Evolutionary conservation across 2,888 invertebrate genomes (phyloP).

Genomic region (Noctua janthina): DNA sequence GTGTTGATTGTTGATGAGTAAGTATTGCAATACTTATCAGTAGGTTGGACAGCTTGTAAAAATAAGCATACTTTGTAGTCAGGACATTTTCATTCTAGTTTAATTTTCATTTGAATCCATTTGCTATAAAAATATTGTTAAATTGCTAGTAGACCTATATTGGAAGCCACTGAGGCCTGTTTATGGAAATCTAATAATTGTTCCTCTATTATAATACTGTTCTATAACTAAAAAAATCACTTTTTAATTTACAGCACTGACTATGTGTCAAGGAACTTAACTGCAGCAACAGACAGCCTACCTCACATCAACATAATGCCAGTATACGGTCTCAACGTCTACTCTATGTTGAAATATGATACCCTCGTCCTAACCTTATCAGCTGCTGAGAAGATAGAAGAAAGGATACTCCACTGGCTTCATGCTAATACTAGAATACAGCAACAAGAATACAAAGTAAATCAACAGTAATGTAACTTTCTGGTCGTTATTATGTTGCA

Average conservation of each 20-base stretch:
- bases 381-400: conserved; percentile 96
- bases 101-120: neutral
- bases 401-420: conserved; percentile 93
- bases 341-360: conserved; percentile 98
- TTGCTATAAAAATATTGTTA: neutral
- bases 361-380: conserved; percentile 96
- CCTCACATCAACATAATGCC: conserved; percentile 98
- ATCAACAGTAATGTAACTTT: conserved; percentile 87
- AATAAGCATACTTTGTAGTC: neutral
- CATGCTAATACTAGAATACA: conserved; percentile 90
- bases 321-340: conserved; percentile 98
- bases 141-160: neutral
- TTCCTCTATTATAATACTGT: neutral
- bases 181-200: no score
- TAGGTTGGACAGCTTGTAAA: no score
- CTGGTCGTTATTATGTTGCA: neutral
- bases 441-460: conserved; percentile 90
- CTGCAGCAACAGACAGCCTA: conserved; percentile 94
- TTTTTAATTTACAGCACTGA: conserved; percentile 91
- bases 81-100: neutral
- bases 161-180: neutral
- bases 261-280: conserved; percentile 96
- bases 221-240: neutral
- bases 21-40: conserved; percentile 75
- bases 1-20: conserved; percentile 98